A percentile compares a stretch with the other conserved stretches of the same genome.
These are phyloP conservation scores for Datnioides undecimradiatus DNA, from an alignment of 2,113 vertebrate genomes.

Conservation along the genomic window DNA sequence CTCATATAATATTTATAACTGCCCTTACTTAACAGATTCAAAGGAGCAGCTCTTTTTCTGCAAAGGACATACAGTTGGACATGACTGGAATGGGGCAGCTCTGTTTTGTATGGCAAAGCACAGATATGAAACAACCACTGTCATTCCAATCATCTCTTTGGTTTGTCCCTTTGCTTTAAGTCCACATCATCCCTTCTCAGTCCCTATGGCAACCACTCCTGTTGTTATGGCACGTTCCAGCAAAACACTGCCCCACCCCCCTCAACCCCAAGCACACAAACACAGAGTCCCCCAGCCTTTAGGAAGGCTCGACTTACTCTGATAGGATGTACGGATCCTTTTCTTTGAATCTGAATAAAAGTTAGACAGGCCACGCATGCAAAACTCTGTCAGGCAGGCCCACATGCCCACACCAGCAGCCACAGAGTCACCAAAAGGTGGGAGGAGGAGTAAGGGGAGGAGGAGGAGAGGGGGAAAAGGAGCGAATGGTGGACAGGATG, in stretches of 20 bases:
- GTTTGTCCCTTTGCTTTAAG: slow-evolving; percentile 37
- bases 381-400: slow-evolving; percentile 96
- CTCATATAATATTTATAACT: slow-evolving; percentile 57
- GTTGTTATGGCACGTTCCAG: not conserved
- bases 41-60: slow-evolving; percentile 50
- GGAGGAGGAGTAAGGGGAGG: slow-evolving; percentile 64
- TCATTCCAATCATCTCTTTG: slow-evolving; percentile 66
- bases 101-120: slow-evolving; percentile 6
- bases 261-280: slow-evolving; percentile 39
- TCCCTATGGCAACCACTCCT: slow-evolving; percentile 11
- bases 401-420: slow-evolving; percentile 97
- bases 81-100: slow-evolving; percentile 65
- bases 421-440: slow-evolving; percentile 86
- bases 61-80: slow-evolving; percentile 61
- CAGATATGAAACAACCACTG: not conserved
- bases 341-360: slow-evolving; percentile 99
- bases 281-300: slow-evolving; percentile 57
- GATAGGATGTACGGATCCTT: slow-evolving; percentile 99
- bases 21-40: slow-evolving; percentile 49
- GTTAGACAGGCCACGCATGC: slow-evolving; percentile 99
- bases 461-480: slow-evolving; percentile 6
- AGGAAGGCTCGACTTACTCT: slow-evolving; percentile 93
- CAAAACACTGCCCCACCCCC: slow-evolving; percentile 12
- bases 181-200: not conserved
- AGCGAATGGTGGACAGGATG: not conserved